Base-by-base conservation (phyloP, 2,797 vertebrate genomes). In the Microctenopoma steveboyesi region DNA sequence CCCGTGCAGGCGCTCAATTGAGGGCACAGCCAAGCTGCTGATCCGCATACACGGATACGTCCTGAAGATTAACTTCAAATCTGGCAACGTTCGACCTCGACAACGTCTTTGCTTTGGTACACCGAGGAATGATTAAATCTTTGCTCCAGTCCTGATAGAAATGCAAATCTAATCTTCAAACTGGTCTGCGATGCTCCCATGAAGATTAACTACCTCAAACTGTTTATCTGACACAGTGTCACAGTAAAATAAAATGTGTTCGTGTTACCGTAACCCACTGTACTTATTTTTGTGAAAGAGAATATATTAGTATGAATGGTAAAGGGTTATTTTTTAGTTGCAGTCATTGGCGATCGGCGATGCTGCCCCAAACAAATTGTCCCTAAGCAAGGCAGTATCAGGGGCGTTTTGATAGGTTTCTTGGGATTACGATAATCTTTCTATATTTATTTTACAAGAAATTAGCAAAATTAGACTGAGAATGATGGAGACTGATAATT, bases 121-220 rank as follows among this genome's bases (percentile, higher is more conserved):
- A 93, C 89, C 87, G 91, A 93, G 92, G 91, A 93, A 92, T 92
- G 92, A 94, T 94, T 94, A 92, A 93, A 93, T 94, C 88, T 93
- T 91, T 86, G 89, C 89, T 83, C 76, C 87, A 77, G 87, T 89
- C 86, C 90, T 91, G 91, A 92, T 92, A 88, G 89, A 91, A 91
- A 86, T 13, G 90, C 84, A 89, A 88, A 93, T 93, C 85, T 93
- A 92, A 94, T 94, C 93, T 86, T 69, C 82, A 78, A 79, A 91
- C 92, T 85, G 87, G 81, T 86, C 80, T 66, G 80, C 76, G 83
- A 81, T 16, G 78, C 88, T 85, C 86, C 76, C 79, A 50, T 83
- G 69, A 82, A 91, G 91, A 92, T 93, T 91, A 92, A 88, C 88
- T 76, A 82, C 74, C 87, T 91, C 88, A 87, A 78, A 85, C 75